Base-by-base conservation (phyloP, 2,888 invertebrate genomes). In the Lochmaea crataegi region DNA sequence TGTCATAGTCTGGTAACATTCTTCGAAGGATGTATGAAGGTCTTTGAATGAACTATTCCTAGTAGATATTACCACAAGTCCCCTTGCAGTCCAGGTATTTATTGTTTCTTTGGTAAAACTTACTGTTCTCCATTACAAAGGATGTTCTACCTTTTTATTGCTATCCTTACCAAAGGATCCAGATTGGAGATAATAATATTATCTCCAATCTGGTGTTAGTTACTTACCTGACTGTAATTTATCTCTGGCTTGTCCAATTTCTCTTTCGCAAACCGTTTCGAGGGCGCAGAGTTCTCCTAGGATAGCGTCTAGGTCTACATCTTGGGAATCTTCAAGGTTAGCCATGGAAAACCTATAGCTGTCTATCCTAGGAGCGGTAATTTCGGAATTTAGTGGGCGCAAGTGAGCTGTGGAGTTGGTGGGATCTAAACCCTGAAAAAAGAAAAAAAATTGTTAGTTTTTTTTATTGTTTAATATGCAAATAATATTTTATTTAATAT, bases 241-340 rank as follows among this genome's bases (percentile, higher is more conserved):
- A 72, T 86, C 85, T 67, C 85, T 82, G 11, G 85, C 87, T 57
- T 86, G 84, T 38, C 85, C 86, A 74, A 87, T 87, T 84, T 91
- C 91, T 76, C 90, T 89, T 78, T 91, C 91, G 80, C 90, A 91
- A 78, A 90, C 90, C 2, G 89, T 89, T 87, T 97, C 98, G 80
- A 99, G 90, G 67, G 97, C 96, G 87, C 96, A 96, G 68, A 99
- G 90, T 86, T 99, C 98, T 53, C 97, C 97, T 74, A 99, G 90
- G 82, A 99, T 97, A 72, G 97, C 97, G 87, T 99, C 98, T 86
- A 99, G 89, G 88, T 99, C 98, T 66, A 97, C 95, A 87, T 98
- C 98, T 85, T 96, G 96, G 26, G 96, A 95, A 87, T 98, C 98
- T 89, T 97, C 96, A 68, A 97, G 90, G 87, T 97, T 97, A 66